Base-by-base conservation (phyloP, 2,888 invertebrate genomes). In the Protophormia terraenovae region DNA sequence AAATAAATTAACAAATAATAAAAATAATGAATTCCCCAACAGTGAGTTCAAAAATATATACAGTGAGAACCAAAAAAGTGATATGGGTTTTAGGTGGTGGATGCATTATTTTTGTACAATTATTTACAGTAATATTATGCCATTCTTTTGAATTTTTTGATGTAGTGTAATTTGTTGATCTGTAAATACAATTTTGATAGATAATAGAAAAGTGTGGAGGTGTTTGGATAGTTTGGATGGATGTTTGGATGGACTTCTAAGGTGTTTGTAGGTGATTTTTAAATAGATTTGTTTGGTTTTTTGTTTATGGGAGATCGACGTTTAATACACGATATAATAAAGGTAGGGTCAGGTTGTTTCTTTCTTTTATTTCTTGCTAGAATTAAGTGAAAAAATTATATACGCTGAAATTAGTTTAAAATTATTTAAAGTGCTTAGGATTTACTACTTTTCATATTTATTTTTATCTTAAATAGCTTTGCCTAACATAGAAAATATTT, bases 11-110 rank as follows among this genome's bases (percentile, higher is more conserved):
- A 35, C 24, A 67, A 62, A 7, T 55, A 14, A 38, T 19, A 12
- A 53, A 55, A 29, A 47, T 73, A 35, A 62, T 69, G 67, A 69
- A 38, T 60, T 79, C 50, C 79, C 71, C 75, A 84, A 80, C 71
- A 76, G 75, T 80, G 60, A 76, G 16, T 71, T 38, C 32, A 24
- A 50, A 64, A 2, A 45, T 53, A 6, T 47, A 41, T 80, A 83
- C 76, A 86, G 86, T 86, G 86, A 86, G 86, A 86, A 86, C 86
- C 86, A 86, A 83, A 83, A 86, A 86, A 77, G 76, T 83, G 14
- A 47, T 27, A 55, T 41, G 45, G 12, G n/a, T 35, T 58, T n/a
- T n/a, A n/a, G 47, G 19, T 69, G 38, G 27, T 75, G 19, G 4
- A 41, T 66, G 45, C n/a, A 29, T 19, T 50, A 19, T 66, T 19